Evolutionary conservation across 2,797 vertebrate species (phyloP).

Genomic region (Acestrorhynchus altus): DNA sequence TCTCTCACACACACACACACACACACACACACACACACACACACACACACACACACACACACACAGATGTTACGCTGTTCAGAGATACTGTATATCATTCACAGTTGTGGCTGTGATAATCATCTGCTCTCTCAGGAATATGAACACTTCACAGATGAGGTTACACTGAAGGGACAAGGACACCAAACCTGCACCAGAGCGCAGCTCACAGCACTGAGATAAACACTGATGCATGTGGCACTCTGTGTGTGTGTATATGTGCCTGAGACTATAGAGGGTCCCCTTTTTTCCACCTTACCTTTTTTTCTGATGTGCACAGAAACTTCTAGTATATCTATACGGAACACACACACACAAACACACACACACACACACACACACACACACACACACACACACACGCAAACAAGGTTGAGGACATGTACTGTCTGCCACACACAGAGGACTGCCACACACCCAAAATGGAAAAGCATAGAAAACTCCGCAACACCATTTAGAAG

Average conservation of each 20-base stretch:
- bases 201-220: conserved; percentile 14
- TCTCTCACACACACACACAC: neutral
- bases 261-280: neutral
- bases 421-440: conserved; percentile 43
- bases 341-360: neutral
- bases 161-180: conserved; percentile 28
- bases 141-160: conserved; percentile 40
- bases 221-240: conserved; percentile 25
- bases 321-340: conserved; percentile 15
- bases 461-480: conserved; percentile 43
- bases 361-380: conserved; percentile 36
- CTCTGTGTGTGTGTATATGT: neutral
- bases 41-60: conserved; percentile 2
- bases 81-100: conserved; percentile 26
- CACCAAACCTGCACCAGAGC: conserved; percentile 23
- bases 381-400: conserved; percentile 20
- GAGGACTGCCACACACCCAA: conserved; percentile 30
- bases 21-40: neutral
- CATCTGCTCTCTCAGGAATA: conserved; percentile 35
- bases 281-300: neutral
- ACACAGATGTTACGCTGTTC: conserved; percentile 31
- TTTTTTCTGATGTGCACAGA: neutral
- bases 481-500: conserved; percentile 48
- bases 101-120: conserved; percentile 24
- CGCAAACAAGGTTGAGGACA: conserved; percentile 22